These are phyloP conservation scores for Agrypnia vestita DNA, from an alignment of 1,140 invertebrate species.

Conservation along the genomic window DNA sequence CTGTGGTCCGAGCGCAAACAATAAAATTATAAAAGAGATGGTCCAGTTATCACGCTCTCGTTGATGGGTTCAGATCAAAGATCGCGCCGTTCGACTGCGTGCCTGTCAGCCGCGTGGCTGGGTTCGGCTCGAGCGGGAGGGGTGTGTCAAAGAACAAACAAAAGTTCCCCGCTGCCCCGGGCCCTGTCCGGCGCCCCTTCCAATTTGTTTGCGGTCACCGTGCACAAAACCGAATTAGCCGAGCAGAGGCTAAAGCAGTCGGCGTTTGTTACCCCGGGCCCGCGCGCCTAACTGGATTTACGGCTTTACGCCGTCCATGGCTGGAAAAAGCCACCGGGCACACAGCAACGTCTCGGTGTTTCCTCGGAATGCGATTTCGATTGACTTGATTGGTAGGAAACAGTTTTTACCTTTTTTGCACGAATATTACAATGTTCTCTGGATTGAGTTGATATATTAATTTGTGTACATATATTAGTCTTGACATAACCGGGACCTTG, in stretches of 20 bases:
- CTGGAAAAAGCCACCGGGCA: neutral
- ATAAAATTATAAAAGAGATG: neutral
- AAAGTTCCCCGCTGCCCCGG: slow-evolving; percentile 27
- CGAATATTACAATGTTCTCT: no score
- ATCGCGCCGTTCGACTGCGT: neutral
- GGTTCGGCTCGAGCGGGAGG: neutral
- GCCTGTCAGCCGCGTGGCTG: neutral
- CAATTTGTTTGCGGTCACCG: slow-evolving; percentile 60
- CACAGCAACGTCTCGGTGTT: no score
- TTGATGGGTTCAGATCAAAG: neutral
- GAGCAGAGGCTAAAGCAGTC: slow-evolving; percentile 58
- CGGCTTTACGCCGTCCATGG: neutral
- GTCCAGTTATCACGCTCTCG: neutral
- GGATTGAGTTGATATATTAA: no score
- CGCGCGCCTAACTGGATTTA: slow-evolving; percentile 54
- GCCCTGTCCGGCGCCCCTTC: slow-evolving; percentile 41
- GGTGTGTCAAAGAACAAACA: slow-evolving; percentile 54
- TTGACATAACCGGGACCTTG: slow-evolving; percentile 42
- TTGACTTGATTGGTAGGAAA: neutral
- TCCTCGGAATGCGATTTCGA: no score
- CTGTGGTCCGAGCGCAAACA: neutral
- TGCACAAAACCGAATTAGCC: slow-evolving; percentile 56
- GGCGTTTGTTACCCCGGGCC: slow-evolving; percentile 55
- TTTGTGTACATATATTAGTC: no score
- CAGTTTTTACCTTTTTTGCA: neutral